Evolutionary conservation across 2,888 invertebrate genomes (phyloP), one percentile per base, ranked within the genome.

Genomic region (Ethmia dodecea): DNA sequence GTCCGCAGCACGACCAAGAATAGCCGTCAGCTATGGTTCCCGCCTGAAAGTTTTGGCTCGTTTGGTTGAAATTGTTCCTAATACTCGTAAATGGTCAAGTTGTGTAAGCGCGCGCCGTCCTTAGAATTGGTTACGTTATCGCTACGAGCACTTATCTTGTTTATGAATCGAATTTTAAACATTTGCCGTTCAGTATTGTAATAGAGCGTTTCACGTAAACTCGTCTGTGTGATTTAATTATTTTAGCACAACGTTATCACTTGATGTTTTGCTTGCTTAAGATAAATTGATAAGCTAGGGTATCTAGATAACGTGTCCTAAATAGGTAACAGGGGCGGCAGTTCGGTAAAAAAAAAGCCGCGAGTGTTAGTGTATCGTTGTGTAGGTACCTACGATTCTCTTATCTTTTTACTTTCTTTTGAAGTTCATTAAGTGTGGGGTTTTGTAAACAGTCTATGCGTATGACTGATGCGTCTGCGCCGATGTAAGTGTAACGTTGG

Each of bases 401-500:
- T 42, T 43, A 42, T 44, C 45, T 52, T 45, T 45, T 43, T 43
- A 40, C 40, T 39, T 42, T 42, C 43, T 44, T 32, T 25, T 25
- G 25, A 27, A 26, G 31, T 25, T 35, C 29, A 35, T 34, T 35
- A 34, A 35, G 38, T 38, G 38, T 49, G 44, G 47, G 42, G 47
- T 34, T 42, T 43, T 42, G 35, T 37, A 39, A 63, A 59, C 49
- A 53, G 60, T 42, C 47, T 35, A 49, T 53, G 44, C 57, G 60
- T 64, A 74, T 76, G 79, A 81, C 64, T 77, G 83, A 83, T 76
- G 80, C 76, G 76, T 60, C 76, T 65, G 74, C 74, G 62, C 64
- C 74, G 70, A 60, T 79, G 74, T 78, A 79, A 81, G 81, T 80
- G 79, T 80, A 73, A 70, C 80, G 74, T 69, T 68, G 64, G 64